Base-by-base conservation (phyloP, 2,888 invertebrate species). In the Callosobruchus maculatus region DNA sequence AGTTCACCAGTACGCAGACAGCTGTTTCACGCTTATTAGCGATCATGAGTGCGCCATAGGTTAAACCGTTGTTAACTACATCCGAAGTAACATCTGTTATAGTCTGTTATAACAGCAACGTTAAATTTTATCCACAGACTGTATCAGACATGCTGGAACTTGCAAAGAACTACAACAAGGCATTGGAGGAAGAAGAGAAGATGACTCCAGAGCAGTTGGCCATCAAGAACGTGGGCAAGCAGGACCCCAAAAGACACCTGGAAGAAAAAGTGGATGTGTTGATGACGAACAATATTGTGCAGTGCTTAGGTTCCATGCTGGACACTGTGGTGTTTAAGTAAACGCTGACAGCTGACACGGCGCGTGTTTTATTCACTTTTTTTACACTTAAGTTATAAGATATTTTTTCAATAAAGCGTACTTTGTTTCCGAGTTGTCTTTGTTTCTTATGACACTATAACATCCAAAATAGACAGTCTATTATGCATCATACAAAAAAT, bases 181-280 rank as follows among this genome's bases (percentile, higher is more conserved):
- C 99, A 7, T 89, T 99, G 76, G 99, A 99, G 88, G 99, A 99
- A 83, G 99, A 99, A 87, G 99, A 99, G 85, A 98, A 97, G 87
- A 98, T 99, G 98, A 99, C 99, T 2, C 97, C 98, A 0, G 98
- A 99, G 88, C 99, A 99, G 87, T 89, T 99, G 88, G 99, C 98
- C 21, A 99, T 99, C 84, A 99, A 99, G 88, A 99, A 99, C 89
- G 99, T 99, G 76, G 99, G 99, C 73, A 99, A 96, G 88, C 95
- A 97, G 88, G 99, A 99, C 87, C 99, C 99, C 22, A 99, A 99
- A 89, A 92, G 99, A 81, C 99, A 99, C 92, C 90, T 99, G 86
- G 98, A 99, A 88, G 99, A 99, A 86, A 97, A 98, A 88, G 98
- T 98, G 21, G 97, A 98, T 87, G 93, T 95, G 76, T 90, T 99